Evolutionary conservation across 2,797 vertebrate species (phyloP).

Genomic region (Cryptoblepharus egeriae): DNA sequence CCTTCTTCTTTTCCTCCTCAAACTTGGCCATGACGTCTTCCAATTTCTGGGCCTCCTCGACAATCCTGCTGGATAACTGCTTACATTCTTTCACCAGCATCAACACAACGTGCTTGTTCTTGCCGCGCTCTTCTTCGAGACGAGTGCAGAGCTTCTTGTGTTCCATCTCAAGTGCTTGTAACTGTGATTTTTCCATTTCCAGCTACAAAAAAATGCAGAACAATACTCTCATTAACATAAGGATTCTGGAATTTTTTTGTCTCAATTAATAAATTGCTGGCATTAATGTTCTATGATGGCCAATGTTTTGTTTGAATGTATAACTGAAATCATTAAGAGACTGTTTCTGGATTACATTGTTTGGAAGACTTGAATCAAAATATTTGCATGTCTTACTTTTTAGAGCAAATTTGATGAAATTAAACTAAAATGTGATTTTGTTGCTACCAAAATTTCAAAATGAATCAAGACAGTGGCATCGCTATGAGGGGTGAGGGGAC

Average conservation of each 20-base stretch:
- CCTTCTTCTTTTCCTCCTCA: slow-evolving; percentile 88
- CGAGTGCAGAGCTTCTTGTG: slow-evolving; percentile 90
- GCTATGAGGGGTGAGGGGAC: too few species aligned
- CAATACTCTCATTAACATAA: slow-evolving; percentile 39
- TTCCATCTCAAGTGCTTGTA: slow-evolving; percentile 92
- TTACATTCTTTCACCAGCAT: slow-evolving; percentile 97
- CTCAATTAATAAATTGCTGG: slow-evolving; percentile 13
- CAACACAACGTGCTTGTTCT: slow-evolving; percentile 96
- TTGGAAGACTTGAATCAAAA: neutral
- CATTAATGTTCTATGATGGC: slow-evolving; percentile 5
- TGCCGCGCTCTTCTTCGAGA: slow-evolving; percentile 93
- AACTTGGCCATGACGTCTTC: slow-evolving; percentile 88
- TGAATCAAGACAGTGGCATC: too few species aligned
- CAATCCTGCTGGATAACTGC: slow-evolving; percentile 90
- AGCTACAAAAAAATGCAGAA: slow-evolving; percentile 80
- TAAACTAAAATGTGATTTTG: neutral
- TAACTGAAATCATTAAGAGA: neutral
- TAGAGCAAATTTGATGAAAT: neutral
- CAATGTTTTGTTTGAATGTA: neutral
- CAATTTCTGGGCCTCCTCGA: slow-evolving; percentile 92
- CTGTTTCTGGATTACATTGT: neutral
- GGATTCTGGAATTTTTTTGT: neutral
- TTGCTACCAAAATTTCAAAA: neutral
- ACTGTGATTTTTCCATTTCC: slow-evolving; percentile 95
- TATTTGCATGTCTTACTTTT: neutral